Evolutionary conservation across 2,113 vertebrate species (phyloP), one percentile per base, ranked within the genome.

Genomic region (Otis tarda): DNA sequence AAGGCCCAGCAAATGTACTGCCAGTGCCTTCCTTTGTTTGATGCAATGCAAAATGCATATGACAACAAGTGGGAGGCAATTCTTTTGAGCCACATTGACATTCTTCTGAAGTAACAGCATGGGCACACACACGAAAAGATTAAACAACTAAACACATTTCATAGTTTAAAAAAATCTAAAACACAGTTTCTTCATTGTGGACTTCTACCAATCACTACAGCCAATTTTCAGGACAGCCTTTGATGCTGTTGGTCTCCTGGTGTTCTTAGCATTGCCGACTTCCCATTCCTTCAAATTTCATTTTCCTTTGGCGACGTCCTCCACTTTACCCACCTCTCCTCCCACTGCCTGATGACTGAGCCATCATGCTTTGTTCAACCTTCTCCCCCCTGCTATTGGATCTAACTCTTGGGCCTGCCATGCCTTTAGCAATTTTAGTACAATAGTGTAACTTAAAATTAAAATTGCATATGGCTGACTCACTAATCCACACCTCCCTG

Each of bases 21-120:
- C 84, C 81, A 95, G 94, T 80, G 91, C 84, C 67, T 50, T 35
- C 60, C 61, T 96, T 97, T 97, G 96, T 95, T 94, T 63, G 50
- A 71, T 23, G 79, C 39, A 83, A 78, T 6, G 19, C 50, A 87
- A 94, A 95, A 88, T 90, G 93, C 68, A 21, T 55, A 79, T 8
- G 75, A 83, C 60, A 87, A 59, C 14, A 90, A 82, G 96, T 93
- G 64, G 91, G 92, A 93, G 93, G 93, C 77, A 83, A 60, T 64
- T 31, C 49, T 83, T 93, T 43, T 53, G 33, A 81, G 73, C 56
- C 87, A 95, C 53, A 65, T 3, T 9, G 8, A 93, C 94, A 91
- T 93, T 94, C 68, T 83, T 94, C 89, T 77, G 59, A 93, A 88
- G 79, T 37, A 79, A 27, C 9, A 35, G 56, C 30, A 57, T 9